Conservation (phyloP, 2,888 invertebrate species). For the Neria commutata region DNA sequence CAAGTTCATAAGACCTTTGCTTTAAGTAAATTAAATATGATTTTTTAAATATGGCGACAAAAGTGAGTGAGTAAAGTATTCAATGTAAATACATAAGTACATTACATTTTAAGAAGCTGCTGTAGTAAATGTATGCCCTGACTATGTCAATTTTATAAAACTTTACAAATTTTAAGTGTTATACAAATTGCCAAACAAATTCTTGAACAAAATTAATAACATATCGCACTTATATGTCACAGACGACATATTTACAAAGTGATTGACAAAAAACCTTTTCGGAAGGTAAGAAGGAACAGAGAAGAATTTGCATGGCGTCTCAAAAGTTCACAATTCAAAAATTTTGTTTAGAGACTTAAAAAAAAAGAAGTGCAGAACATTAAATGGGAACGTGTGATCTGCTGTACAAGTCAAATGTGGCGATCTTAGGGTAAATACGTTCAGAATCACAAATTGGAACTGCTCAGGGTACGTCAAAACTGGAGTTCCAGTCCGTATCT, state of each 20-base stretch:
- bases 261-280: conserved; percentile 22
- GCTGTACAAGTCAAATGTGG: not conserved
- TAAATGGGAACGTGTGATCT: no score
- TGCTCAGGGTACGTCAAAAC: conserved; percentile 56
- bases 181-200: conserved; percentile 36
- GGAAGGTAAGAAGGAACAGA: conserved; percentile 34
- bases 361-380: not conserved
- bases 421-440: not conserved
- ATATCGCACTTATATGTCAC: conserved; percentile 17
- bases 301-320: conserved; percentile 42
- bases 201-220: conserved; percentile 45
- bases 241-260: conserved; percentile 17
- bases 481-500: conserved; percentile 55
- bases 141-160: no score
- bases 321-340: conserved; percentile 4
- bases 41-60: no score
- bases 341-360: not conserved
- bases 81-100: no score
- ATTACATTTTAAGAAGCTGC: no score
- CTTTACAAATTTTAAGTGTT: not conserved
- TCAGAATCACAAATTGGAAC: conserved; percentile 36
- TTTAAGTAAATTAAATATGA: no score
- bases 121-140: no score
- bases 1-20: no score
- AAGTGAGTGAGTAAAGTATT: no score